A percentile compares a stretch with the other conserved stretches of the same genome.
These are phyloP conservation scores for Gorsachius magnificus DNA, from an alignment of 2,797 vertebrate genomes.

Conservation along the genomic window DNA sequence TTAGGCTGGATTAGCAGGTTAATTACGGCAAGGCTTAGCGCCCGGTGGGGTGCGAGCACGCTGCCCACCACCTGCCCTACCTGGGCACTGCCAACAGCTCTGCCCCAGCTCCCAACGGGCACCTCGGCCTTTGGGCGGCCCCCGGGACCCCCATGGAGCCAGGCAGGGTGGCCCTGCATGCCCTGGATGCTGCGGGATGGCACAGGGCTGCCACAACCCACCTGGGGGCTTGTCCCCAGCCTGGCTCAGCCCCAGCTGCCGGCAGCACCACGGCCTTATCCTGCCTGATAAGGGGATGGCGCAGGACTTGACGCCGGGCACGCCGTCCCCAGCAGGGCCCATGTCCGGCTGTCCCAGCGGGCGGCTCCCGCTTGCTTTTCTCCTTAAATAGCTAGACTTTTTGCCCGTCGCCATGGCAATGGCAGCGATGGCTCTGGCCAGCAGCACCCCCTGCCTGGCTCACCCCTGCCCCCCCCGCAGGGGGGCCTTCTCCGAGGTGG, in stretches of 20 bases:
- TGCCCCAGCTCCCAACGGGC: rapidly evolving
- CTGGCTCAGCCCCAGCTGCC: neutral
- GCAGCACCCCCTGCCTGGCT: neutral
- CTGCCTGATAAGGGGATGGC: neutral
- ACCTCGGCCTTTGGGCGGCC: neutral
- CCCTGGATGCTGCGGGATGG: neutral
- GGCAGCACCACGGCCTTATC: neutral
- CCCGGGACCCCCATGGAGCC: rapidly evolving
- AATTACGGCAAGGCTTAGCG: slow-evolving; percentile 50
- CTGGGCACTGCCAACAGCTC: neutral
- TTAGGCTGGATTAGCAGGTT: slow-evolving; percentile 59
- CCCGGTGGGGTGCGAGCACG: rapidly evolving
- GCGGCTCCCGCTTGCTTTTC: neutral
- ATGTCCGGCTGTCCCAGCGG: neutral
- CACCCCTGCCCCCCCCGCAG: slow-evolving; percentile 64
- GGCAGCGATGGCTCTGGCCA: neutral
- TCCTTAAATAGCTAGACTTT: slow-evolving; percentile 73
- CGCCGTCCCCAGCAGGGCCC: neutral
- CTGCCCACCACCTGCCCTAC: neutral
- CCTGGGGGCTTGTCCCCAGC: neutral
- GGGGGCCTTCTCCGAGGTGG: slow-evolving; percentile 96
- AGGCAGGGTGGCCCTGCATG: neutral
- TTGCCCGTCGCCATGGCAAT: slow-evolving; percentile 63
- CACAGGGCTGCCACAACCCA: neutral
- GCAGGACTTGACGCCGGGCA: neutral